Evolutionary conservation across 2,113 vertebrate species (phyloP).

Genomic region (Pteronura brasiliensis): DNA sequence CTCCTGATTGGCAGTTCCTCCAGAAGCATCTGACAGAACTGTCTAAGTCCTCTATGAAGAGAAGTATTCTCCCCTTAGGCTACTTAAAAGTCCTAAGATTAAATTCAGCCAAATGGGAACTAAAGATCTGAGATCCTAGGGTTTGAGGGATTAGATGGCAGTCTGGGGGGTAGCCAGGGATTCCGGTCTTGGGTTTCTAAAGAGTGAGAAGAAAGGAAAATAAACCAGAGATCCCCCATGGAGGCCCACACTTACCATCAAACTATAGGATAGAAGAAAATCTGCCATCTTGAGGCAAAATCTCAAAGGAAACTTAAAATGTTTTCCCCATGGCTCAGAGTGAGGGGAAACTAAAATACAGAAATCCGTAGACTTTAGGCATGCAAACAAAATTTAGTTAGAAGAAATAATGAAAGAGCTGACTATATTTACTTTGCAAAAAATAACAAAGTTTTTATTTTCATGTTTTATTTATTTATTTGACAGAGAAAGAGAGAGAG

Average conservation of each 20-base stretch:
- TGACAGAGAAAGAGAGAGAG: too few relatives aligned
- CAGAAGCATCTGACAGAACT: not conserved
- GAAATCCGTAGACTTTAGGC: not conserved
- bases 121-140: not conserved
- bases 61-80: not conserved
- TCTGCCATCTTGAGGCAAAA: not conserved
- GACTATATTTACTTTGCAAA: not conserved
- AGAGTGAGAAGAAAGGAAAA: not conserved
- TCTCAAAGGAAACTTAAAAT: not conserved
- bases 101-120: not conserved
- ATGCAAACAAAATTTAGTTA: not conserved
- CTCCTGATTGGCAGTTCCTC: not conserved
- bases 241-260: not conserved
- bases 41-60: not conserved
- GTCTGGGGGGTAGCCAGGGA: not conserved
- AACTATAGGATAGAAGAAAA: not conserved
- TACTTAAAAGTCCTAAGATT: not conserved
- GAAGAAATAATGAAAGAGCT: not conserved
- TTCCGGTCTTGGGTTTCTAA: not conserved
- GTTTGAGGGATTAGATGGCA: not conserved
- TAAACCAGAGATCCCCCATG: not conserved
- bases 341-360: not conserved
- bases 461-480: too few relatives aligned
- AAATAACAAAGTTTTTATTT: not conserved
- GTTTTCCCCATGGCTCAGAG: not conserved